These are phyloP conservation scores for Brachyptera risi DNA, from an alignment of 2,888 invertebrate genomes.

Conservation along the genomic window DNA sequence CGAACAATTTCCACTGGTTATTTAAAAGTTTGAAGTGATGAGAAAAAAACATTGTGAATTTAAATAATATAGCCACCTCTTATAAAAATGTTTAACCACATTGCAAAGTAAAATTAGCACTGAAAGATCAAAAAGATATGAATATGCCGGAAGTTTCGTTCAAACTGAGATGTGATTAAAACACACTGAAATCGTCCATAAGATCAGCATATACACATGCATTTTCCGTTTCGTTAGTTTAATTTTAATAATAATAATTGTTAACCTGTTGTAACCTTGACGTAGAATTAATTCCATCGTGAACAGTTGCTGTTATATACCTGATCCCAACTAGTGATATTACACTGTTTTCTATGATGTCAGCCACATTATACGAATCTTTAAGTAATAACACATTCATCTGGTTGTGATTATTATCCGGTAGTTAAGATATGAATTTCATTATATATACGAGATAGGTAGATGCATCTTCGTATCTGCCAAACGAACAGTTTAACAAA, in stretches of 20 bases:
- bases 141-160: constrained; percentile 6
- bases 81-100: too few species aligned
- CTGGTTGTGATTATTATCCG: neutral
- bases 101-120: too few species aligned
- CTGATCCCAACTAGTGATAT: neutral
- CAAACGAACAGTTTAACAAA: constrained; percentile 6
- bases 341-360: constrained; percentile 6
- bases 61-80: too few species aligned
- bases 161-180: too few species aligned
- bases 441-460: neutral
- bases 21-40: too few species aligned
- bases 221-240: neutral
- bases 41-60: too few species aligned
- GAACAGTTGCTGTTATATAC: neutral
- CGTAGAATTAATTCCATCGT: constrained; percentile 7
- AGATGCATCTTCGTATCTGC: constrained; percentile 5
- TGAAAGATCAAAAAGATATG: too few species aligned
- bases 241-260: too few species aligned
- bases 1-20: too few species aligned
- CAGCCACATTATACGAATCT: neutral
- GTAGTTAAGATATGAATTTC: constrained; percentile 2
- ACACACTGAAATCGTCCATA: neutral
- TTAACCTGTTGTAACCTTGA: constrained; percentile 5
- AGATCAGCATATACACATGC: neutral
- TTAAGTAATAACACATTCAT: too few species aligned